These are phyloP conservation scores for Gobiocypris rarus DNA, from an alignment of 2,113 vertebrate genomes.

Conservation along the genomic window DNA sequence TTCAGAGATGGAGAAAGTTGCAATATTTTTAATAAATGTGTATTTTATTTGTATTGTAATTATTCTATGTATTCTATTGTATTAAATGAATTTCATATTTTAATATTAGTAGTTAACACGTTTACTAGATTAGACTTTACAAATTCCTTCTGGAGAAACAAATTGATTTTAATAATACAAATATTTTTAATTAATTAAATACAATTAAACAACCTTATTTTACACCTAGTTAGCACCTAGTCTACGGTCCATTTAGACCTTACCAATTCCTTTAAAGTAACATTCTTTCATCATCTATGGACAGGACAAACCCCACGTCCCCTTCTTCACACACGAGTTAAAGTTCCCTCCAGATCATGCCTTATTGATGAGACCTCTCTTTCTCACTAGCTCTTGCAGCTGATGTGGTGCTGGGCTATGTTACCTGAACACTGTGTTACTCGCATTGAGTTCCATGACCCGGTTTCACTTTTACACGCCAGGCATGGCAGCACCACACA, in stretches of 20 bases:
- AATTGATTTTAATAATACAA: too few relatives aligned
- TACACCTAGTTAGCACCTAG: not conserved
- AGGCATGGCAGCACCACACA: slow-evolving; percentile 20
- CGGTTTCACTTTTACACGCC: slow-evolving; percentile 60
- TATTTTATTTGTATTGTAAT: too few relatives aligned
- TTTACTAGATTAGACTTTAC: too few relatives aligned
- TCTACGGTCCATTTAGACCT: not conserved
- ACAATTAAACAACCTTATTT: too few relatives aligned
- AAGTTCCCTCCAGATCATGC: slow-evolving; percentile 3
- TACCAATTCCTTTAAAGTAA: not conserved
- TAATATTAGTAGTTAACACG: not conserved
- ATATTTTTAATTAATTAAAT: too few relatives aligned
- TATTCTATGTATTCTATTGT: too few relatives aligned
- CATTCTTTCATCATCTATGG: not conserved
- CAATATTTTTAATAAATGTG: too few relatives aligned
- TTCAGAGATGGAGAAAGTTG: not conserved
- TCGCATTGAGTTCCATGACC: slow-evolving; percentile 49
- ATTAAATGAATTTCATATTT: not conserved
- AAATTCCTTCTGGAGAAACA: not conserved
- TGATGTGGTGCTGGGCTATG: slow-evolving; percentile 63
- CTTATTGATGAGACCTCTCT: slow-evolving; percentile 7
- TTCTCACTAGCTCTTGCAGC: not conserved
- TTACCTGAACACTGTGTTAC: slow-evolving; percentile 48
- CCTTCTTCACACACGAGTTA: not conserved
- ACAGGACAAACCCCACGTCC: not conserved